Percentiles rank a stretch among this genome's conserved stretches.
These are phyloP conservation scores for Drosophila takahashii DNA, from an alignment of 1,140 invertebrate species.

Conservation along the genomic window DNA sequence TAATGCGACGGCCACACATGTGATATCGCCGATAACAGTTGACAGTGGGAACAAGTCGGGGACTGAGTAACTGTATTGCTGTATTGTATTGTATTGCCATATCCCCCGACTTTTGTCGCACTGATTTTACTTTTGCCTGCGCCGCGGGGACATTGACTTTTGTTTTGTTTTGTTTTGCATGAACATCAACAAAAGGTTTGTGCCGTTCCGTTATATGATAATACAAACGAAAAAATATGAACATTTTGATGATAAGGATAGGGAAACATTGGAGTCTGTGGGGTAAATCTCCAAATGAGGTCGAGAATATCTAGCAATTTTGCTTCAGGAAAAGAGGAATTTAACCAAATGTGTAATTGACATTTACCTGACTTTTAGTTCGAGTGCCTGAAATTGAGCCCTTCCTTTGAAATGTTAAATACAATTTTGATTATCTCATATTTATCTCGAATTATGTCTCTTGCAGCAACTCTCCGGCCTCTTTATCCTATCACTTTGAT, in stretches of 20 bases:
- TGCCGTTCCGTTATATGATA: conserved; percentile 75
- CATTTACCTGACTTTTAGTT: too few species aligned
- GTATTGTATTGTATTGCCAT: conserved; percentile 5
- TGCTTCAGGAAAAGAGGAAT: not conserved
- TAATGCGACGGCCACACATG: conserved; percentile 64
- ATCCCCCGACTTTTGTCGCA: conserved; percentile 34
- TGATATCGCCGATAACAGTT: conserved; percentile 75
- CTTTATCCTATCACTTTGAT: conserved; percentile 84
- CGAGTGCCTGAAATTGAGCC: too few species aligned
- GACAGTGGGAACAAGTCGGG: conserved; percentile 44
- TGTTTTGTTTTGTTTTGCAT: conserved; percentile 32
- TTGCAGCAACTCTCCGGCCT: conserved; percentile 30
- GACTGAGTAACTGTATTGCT: conserved; percentile 36
- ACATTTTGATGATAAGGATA: conserved; percentile 17
- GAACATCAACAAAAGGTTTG: conserved; percentile 48
- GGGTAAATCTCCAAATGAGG: not conserved
- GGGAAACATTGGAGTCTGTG: not conserved
- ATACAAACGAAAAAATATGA: not conserved
- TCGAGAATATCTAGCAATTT: not conserved
- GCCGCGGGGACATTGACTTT: conserved; percentile 56
- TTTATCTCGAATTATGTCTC: not conserved
- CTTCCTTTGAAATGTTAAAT: too few species aligned
- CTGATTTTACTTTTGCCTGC: conserved; percentile 57
- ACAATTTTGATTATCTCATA: too few species aligned
- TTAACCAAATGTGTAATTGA: too few species aligned